Conservation (phyloP, 2,797 vertebrate species). For the Pristis pectinata region DNA sequence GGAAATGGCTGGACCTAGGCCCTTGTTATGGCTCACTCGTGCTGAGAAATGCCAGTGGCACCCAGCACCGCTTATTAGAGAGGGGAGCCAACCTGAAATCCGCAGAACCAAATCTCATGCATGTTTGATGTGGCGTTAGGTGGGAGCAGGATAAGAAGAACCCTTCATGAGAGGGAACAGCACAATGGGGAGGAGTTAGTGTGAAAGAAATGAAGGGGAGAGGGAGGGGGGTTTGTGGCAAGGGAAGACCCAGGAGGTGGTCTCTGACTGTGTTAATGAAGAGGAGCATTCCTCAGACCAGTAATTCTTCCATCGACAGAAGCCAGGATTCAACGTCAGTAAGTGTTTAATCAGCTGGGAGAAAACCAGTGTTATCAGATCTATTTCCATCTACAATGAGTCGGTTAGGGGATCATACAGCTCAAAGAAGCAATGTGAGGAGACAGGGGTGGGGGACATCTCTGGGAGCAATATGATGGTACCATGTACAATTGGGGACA, state of each 20-base stretch:
- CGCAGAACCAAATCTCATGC: conserved; percentile 11
- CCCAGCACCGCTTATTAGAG: too few species aligned
- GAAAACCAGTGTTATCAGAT: not conserved
- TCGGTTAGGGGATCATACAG: not conserved
- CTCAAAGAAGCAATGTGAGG: conserved; percentile 34
- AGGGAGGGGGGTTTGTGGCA: not conserved
- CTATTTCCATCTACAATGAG: conserved; percentile 13
- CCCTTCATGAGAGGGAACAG: not conserved
- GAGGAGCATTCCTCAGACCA: not conserved
- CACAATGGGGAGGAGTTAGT: not conserved
- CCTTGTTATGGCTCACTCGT: too few species aligned
- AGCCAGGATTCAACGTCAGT: not conserved
- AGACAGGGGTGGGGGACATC: not conserved
- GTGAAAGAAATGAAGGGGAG: not conserved
- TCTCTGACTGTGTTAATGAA: not conserved
- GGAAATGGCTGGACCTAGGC: too few species aligned
- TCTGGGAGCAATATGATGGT: not conserved
- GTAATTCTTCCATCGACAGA: not conserved
- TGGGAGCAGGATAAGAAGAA: too few species aligned
- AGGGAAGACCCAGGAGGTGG: not conserved
- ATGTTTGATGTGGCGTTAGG: not conserved
- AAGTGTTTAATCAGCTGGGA: not conserved
- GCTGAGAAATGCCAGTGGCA: not conserved
- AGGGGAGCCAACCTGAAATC: not conserved
- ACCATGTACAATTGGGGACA: not conserved